These are phyloP conservation scores for Drosophila erecta DNA, from an alignment of 1,140 invertebrate species.

Conservation along the genomic window DNA sequence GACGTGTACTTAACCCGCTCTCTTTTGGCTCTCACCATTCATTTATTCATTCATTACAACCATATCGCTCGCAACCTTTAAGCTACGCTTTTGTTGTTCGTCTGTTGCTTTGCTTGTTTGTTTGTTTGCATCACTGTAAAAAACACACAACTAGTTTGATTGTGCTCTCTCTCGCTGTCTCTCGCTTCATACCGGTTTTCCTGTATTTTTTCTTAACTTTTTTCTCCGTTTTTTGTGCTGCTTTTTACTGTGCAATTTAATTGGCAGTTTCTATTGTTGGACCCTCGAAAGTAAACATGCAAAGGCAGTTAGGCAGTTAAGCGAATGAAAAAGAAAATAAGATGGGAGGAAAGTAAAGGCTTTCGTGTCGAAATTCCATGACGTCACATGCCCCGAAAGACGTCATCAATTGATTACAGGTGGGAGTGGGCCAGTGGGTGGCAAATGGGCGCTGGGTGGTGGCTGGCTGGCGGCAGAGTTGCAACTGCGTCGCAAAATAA, in stretches of 20 bases:
- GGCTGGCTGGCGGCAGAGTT: constrained; percentile 33
- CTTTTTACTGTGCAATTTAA: constrained; percentile 69
- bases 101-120: constrained; percentile 74
- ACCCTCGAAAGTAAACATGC: constrained; percentile 55
- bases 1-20: constrained; percentile 7
- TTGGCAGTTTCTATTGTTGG: constrained; percentile 75
- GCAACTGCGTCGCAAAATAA: constrained; percentile 66
- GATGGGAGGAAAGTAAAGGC: constrained; percentile 14
- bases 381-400: constrained; percentile 48
- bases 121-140: constrained; percentile 67
- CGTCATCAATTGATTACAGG: constrained; percentile 79
- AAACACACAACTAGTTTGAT: constrained; percentile 56
- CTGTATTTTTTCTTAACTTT: constrained; percentile 27
- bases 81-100: constrained; percentile 69
- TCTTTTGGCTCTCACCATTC: constrained; percentile 39
- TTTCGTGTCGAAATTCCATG: constrained; percentile 44
- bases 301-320: constrained; percentile 51
- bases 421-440: constrained; percentile 41
- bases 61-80: constrained; percentile 58
- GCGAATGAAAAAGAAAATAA: constrained; percentile 12
- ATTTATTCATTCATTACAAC: constrained; percentile 63
- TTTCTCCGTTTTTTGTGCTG: constrained; percentile 22
- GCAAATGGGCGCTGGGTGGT: constrained; percentile 6
- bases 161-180: constrained; percentile 30
- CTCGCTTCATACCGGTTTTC: constrained; percentile 64